Evolutionary conservation across 1,140 invertebrate genomes (phyloP), one percentile per base, ranked within the genome.

Genomic region (Leptinotarsa texana): DNA sequence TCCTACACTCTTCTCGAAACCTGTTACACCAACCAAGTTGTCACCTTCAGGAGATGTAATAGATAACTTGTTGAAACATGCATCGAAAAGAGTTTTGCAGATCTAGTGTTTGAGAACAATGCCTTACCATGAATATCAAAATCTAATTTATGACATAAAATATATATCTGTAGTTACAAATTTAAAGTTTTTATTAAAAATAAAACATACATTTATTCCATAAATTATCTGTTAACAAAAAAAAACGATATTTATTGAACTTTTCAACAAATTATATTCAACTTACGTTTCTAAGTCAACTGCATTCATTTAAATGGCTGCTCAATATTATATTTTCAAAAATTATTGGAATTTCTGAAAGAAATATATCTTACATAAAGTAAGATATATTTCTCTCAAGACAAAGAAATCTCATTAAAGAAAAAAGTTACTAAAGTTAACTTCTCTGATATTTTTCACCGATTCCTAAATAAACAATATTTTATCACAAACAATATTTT

Each of bases 401-500:
- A 42, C 33, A 42, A 42, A 42, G 33, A 42, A 42, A 42, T 42
- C 0, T 62, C 17, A 62, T 62, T 62, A 62, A 18, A 17, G 61
- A 62, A 62, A 62, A 62, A 42, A 42, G 8, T 8, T 42, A 42
- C 33, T 42, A 42, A 42, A 33, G 33, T 8, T 8, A 33, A 33
- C 33, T 42, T 11, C 33, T 11, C 33, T 42, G 33, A 42, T 42
- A 42, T 42, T 42, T 42, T 42, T 42, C 33, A 42, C 33, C 33
- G 8, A 42, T 63, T 22, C 6, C n/a, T 13, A 63, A 63, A 63
- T 42, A 42, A 57, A n/a, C 51, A 57, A 5, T 57, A 57, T 33
- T 27, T 67, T 67, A 67, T 67, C 65, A 67, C 65, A 67, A 67
- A 67, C 65, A 67, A 42, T 27, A 67, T 33, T 27, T 67, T 24